Evolutionary conservation across 2,113 vertebrate genomes (phyloP), one percentile per base, ranked within the genome.

Genomic region (Piprites chloris): DNA sequence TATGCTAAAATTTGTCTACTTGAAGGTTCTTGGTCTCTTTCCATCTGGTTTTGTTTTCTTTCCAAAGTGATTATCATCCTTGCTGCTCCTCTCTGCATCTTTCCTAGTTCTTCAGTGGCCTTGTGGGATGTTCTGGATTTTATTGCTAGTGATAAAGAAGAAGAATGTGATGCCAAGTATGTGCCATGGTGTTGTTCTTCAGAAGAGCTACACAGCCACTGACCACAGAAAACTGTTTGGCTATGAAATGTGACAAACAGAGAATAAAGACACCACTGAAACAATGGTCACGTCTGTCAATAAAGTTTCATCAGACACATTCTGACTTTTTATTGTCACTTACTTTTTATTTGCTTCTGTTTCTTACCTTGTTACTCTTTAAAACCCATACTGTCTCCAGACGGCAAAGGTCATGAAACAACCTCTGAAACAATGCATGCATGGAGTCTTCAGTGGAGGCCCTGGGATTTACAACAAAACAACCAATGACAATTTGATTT

Each of bases 201-300:
- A n/a, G 49, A 62, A 83, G 22, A 65, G 14, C 46, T 73, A 55
- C 39, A 6, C n/a, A 75, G 8, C 12, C 33, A 50, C 53, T 73
- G 41, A 35, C 24, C 17, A 37, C 21, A 71, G 61, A 58, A 63
- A 62, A n/a, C 14, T 18, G 1, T 55, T 46, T 65, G 75, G 16
- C 46, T 77, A 4, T 56, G 68, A 73, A 26, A 77, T 11, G 4
- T 66, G 26, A 33, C 42, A 58, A 80, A 52, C 27, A 73, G 46
- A 66, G 15, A 55, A 65, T 19, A 78, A 62, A 65, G 42, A 16
- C 28, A 49, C 44, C 21, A 7, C 17, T n/a, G 85, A 85, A 91
- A 69, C 4, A 52, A 5, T 0, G 0, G 33, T 37, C 46, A 78
- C 8, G 26, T 35, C 55, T 27, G 24, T 73, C 55, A 4, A 2